phyloP scores from a whole-genome alignment of 1,140 invertebrate genomes.

The Thereuonema tuberculata region DNA sequence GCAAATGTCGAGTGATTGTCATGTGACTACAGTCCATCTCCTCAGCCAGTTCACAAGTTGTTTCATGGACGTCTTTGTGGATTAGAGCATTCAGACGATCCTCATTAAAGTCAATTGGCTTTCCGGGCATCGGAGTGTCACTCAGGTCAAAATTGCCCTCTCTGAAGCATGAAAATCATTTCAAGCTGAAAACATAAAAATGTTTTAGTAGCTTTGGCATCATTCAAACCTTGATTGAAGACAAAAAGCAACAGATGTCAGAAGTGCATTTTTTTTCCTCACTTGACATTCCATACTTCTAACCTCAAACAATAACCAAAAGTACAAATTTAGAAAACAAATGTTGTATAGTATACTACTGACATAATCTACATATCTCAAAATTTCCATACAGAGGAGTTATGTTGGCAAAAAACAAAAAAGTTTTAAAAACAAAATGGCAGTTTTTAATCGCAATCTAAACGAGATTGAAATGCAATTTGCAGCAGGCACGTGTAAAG shows the following conservation, averaged over 20 bases:
- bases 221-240: neutral
- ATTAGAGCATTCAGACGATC: neutral
- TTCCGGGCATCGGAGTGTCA: neutral
- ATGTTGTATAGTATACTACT: too few relatives aligned
- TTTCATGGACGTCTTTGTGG: neutral
- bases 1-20: neutral
- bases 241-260: neutral
- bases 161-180: neutral
- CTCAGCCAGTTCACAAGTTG: neutral
- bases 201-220: neutral
- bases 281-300: neutral
- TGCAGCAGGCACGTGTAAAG: too few relatives aligned
- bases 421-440: too few relatives aligned
- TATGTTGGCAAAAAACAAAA: too few relatives aligned
- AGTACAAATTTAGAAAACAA: too few relatives aligned
- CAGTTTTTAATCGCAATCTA: too few relatives aligned
- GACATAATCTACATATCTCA: too few relatives aligned
- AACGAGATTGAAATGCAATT: too few relatives aligned
- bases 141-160: neutral
- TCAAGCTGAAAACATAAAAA: neutral
- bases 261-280: neutral
- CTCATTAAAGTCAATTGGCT: neutral
- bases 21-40: neutral
- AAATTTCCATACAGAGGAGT: too few relatives aligned
- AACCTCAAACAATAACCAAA: neutral